Evolutionary conservation across 1,140 invertebrate genomes (phyloP).

Genomic region (Alviniconcha marisindica): DNA sequence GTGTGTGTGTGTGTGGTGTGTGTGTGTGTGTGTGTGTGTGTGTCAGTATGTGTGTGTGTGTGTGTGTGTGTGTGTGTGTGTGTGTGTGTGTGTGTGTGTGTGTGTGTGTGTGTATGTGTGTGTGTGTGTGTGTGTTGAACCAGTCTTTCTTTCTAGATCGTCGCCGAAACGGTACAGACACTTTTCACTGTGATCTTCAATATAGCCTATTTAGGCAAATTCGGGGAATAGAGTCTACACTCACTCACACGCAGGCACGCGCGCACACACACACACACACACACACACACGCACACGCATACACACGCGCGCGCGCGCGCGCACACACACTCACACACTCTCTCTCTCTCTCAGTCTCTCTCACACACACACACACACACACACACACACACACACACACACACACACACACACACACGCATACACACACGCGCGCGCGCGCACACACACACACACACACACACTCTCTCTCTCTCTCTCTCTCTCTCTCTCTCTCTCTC

Average conservation of each 20-base stretch:
- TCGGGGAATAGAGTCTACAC: too few relatives aligned
- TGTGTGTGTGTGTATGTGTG: background rate
- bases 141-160: slow-evolving; percentile 42
- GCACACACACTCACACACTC: slow-evolving; percentile 2
- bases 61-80: too few relatives aligned
- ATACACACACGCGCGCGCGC: slow-evolving; percentile 28
- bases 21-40: too few relatives aligned
- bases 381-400: background rate
- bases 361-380: slow-evolving; percentile 13
- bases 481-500: background rate
- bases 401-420: slow-evolving; percentile 34
- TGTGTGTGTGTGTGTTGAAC: background rate
- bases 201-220: too few relatives aligned
- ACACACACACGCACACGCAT: background rate
- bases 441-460: slow-evolving; percentile 27
- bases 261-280: background rate
- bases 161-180: too few relatives aligned
- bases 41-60: too few relatives aligned
- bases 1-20: too few relatives aligned
- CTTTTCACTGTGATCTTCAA: too few relatives aligned
- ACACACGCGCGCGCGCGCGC: too few relatives aligned
- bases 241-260: too few relatives aligned
- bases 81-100: too few relatives aligned
- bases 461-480: background rate
- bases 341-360: background rate